These are phyloP conservation scores for Salmo trutta DNA, from an alignment of 2,797 vertebrate genomes.

Conservation along the genomic window DNA sequence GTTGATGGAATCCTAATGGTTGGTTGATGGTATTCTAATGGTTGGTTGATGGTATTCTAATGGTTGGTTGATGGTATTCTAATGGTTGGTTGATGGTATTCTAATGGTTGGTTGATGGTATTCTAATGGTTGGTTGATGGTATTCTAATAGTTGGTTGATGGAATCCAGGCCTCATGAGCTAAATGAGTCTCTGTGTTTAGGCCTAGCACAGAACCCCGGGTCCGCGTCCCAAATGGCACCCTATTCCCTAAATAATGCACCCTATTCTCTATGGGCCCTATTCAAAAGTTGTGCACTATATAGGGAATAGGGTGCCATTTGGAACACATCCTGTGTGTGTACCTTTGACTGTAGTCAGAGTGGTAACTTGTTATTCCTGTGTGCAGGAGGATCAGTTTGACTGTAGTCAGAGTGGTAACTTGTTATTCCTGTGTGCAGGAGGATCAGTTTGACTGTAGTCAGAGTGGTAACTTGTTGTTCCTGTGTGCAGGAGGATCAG, in stretches of 20 bases:
- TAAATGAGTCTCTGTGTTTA: slow-evolving; percentile 25
- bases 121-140: background rate
- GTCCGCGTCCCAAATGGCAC: background rate
- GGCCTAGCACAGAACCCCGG: slow-evolving; percentile 21
- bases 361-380: too few species aligned
- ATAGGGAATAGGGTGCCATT: background rate
- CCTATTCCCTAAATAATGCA: background rate
- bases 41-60: too few species aligned
- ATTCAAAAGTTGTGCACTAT: too few species aligned
- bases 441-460: slow-evolving; percentile 78
- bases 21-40: too few species aligned
- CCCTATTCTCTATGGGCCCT: too few species aligned
- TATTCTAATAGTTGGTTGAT: background rate
- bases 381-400: too few species aligned
- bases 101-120: too few species aligned
- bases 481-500: too few species aligned
- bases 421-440: slow-evolving; percentile 72
- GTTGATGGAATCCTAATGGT: too few species aligned
- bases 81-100: too few species aligned
- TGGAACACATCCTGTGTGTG: slow-evolving; percentile 15
- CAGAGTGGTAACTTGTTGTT: slow-evolving; percentile 60
- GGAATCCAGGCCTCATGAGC: background rate
- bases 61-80: too few species aligned
- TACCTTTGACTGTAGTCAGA: slow-evolving; percentile 18
- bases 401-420: slow-evolving; percentile 56